Base-by-base conservation (phyloP, 2,888 invertebrate genomes). In the Muscina levida region DNA sequence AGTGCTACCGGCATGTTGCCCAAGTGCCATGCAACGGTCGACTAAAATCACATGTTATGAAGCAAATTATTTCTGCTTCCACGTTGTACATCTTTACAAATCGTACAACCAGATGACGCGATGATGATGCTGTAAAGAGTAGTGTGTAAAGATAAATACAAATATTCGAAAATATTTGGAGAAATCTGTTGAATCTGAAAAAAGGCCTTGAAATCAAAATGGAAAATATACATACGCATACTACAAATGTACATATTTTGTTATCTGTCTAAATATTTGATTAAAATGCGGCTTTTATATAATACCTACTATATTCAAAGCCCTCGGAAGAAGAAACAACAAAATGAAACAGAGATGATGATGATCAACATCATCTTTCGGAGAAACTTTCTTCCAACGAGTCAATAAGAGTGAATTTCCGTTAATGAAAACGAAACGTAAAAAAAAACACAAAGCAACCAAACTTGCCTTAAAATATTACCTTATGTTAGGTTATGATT, bases 321-420 rank as follows among this genome's bases (percentile, higher is more conserved):
- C 8, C 56, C 31, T 5, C 31, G 4, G 42, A 62, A 42, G 26
- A 56, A 56, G 26, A 56, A 62, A 42, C 39, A 59, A 62, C 39
- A 11, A 42, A 19, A 19, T 62, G 39, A 56, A 24, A 31, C 31
- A 31, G 31, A 13, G 22, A 53, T 22, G 71, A 72, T 81, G 68
- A 62, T 72, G 66, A 77, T 67, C 39, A 67, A 74, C 62, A 62
- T 39, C 62, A 62, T 37, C 42, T 39, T 72, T 67, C 62, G 24
- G 81, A 81, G 74, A 81, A 81, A 81, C 81, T 81, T 81, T 81
- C 78, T 78, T 78, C 1, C 2, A n/a, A 17, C 11, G 57, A 74
- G 46, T 74, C 71, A 77, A 74, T 77, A 77, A 68, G 71, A 81
- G 74, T 77, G 77, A 81, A 81, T 81, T 81, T 81, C 77, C 78